phyloP scores from a whole-genome alignment of 64 coral and sea anemone species.

The Astreopora myriophthalma region DNA sequence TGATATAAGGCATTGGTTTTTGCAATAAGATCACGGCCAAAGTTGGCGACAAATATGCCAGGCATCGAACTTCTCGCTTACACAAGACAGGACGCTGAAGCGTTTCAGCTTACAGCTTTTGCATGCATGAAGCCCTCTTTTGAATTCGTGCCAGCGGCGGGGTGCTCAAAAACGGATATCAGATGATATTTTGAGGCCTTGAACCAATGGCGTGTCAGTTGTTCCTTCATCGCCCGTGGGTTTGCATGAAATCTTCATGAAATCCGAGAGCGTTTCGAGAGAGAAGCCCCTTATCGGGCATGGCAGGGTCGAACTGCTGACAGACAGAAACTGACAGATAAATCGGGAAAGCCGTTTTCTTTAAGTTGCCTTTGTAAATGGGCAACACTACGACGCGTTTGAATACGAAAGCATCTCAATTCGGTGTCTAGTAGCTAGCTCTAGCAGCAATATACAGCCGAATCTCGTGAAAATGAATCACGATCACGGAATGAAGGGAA shows the following conservation, averaged over 20 bases:
- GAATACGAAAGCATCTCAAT: neutral
- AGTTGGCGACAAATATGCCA: constrained; percentile 36
- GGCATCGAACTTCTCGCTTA: constrained; percentile 9
- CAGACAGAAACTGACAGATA: neutral
- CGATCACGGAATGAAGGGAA: neutral
- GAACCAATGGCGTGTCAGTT: neutral
- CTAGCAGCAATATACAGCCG: neutral
- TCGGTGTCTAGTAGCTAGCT: neutral
- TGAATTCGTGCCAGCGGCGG: constrained; percentile 58
- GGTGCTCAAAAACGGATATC: constrained; percentile 33
- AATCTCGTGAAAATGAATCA: neutral
- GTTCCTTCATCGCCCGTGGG: constrained; percentile 1
- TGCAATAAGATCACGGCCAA: constrained; percentile 11
- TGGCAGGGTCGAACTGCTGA: constrained; percentile 21
- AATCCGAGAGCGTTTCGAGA: neutral
- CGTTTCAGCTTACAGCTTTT: constrained; percentile 80
- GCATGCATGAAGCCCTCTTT: constrained; percentile 65
- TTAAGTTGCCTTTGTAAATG: neutral
- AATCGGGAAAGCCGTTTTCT: neutral
- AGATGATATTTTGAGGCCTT: neutral
- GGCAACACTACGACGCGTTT: neutral
- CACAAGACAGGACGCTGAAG: neutral
- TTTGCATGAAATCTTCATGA: constrained; percentile 18
- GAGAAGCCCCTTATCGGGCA: neutral
- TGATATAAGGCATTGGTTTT: neutral